Evolutionary conservation across 2,888 invertebrate genomes (phyloP).

Genomic region (Hypolimnas misippus): DNA sequence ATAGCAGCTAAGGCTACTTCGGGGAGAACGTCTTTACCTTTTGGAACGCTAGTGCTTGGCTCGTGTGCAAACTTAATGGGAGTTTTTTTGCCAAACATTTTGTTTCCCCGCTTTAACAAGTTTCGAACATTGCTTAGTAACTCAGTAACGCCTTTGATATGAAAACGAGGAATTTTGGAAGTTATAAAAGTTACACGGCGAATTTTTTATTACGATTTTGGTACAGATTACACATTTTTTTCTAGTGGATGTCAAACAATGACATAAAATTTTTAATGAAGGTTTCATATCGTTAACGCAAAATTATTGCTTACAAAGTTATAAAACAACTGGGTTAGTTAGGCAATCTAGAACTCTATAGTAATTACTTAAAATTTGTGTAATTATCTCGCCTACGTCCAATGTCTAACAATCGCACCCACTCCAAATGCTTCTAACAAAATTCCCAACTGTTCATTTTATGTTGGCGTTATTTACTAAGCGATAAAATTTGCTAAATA

Average conservation of each 20-base stretch:
- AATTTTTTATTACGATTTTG: conserved; percentile 1
- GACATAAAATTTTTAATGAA: background rate
- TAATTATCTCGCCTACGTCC: conserved; percentile 18
- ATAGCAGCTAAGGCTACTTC: conserved; percentile 74
- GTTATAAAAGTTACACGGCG: conserved; percentile 38
- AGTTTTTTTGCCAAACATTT: conserved; percentile 47
- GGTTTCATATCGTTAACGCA: conserved; percentile 11
- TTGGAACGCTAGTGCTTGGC: conserved; percentile 43
- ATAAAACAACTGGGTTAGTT: conserved; percentile 4
- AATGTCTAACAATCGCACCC: conserved; percentile 1
- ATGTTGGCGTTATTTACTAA: conserved; percentile 2
- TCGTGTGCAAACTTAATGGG: conserved; percentile 54
- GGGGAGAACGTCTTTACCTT: conserved; percentile 53
- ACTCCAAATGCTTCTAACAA: conserved; percentile 10
- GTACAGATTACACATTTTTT: background rate
- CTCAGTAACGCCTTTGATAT: conserved; percentile 52
- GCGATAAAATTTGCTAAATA: conserved; percentile 9
- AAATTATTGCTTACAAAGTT: background rate
- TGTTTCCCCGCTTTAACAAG: conserved; percentile 47
- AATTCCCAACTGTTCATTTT: conserved; percentile 11
- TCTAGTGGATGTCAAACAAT: background rate
- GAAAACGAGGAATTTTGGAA: conserved; percentile 64
- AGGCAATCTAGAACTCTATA: background rate
- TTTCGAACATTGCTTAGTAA: conserved; percentile 56
- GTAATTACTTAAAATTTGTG: conserved; percentile 13